Percentiles rank a stretch among this genome's conserved stretches.
Conservation (phyloP, 2,888 invertebrate genomes). For the Cylindroiulus punctatus region DNA sequence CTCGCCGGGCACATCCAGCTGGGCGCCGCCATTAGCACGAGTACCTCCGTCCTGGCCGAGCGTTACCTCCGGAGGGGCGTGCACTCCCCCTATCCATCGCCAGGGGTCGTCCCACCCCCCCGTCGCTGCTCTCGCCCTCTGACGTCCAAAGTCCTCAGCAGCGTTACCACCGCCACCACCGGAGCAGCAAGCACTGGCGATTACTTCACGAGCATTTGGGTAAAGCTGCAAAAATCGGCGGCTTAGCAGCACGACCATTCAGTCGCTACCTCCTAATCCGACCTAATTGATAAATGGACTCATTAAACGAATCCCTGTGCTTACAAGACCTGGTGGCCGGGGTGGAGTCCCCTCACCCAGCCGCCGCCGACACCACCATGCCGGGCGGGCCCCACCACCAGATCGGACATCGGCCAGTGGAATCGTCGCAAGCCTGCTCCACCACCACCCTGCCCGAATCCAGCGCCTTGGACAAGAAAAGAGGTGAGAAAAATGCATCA, state of each 20-base stretch:
- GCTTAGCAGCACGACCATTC: constrained; percentile 56
- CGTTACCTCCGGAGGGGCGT: too few relatives aligned
- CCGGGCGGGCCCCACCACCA: constrained; percentile 57
- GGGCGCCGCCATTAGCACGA: neutral
- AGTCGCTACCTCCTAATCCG: constrained; percentile 57
- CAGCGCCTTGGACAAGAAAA: constrained; percentile 56
- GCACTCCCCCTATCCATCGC: too few relatives aligned
- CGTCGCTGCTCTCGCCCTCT: neutral
- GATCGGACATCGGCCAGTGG: constrained; percentile 46
- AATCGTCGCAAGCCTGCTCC: constrained; percentile 55
- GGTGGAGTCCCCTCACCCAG: constrained; percentile 59
- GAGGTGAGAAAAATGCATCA: constrained; percentile 48
- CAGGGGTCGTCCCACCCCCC: neutral
- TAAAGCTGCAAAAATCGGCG: constrained; percentile 57
- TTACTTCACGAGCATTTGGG: constrained; percentile 54
- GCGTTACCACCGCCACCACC: neutral
- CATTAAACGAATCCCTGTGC: constrained; percentile 61
- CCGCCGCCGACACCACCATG: constrained; percentile 58
- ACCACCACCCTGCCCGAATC: constrained; percentile 56
- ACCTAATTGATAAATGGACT: constrained; percentile 60
- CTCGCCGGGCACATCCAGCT: neutral
- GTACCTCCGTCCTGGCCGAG: neutral
- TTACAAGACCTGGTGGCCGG: constrained; percentile 62
- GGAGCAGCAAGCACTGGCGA: constrained; percentile 49
- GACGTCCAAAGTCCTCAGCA: neutral